Base-by-base conservation (phyloP, 2,797 vertebrate genomes). In the Helarctos malayanus region DNA sequence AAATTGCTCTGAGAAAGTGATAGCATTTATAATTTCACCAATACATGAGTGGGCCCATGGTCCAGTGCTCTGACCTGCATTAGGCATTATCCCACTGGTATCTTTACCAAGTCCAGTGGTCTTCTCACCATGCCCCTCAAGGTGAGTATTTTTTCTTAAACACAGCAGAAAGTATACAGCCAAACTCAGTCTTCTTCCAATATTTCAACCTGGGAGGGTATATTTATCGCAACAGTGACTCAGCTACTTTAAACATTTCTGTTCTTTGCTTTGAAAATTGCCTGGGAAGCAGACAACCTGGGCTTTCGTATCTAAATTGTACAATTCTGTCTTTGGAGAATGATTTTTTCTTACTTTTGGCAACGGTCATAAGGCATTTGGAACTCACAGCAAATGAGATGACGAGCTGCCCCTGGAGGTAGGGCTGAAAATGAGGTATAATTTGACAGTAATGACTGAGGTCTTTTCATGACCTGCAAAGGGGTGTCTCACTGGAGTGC, bases 211-310 rank as follows among this genome's bases (percentile, higher is more conserved):
- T 54, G 57, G 25, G 27, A 91, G 41, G 23, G 15, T 49, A n/a
- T 89, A 76, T 96, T 93, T 96, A 95, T 65, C 93, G 71, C 32
- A 86, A 90, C 13, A 49, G 49, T 83, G 27, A n/a, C 95, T 93
- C 91, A 52, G 32, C n/a, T 86, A 52, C 45, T 95, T 63, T 86
- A 93, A 86, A 61, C 32, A 69, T 80, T 96, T 96, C 63, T 95
- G 32, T 52, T 68, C 69, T 82, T 96, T 87, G 49, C 68, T 84
- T 96, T 78, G 65, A 97, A 97, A 95, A 95, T 84, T 92, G 49
- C 32, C 80, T 69, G n/a, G 16, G 83, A 91, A 95, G 21, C 61
- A 61, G 57, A 65, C 35, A 89, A 63, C n/a, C 59, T 18, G 23
- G 63, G 82, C 38, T 89, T 97, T 83, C 57, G 52, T 47, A 57